Evolutionary conservation across 2,113 vertebrate genomes (phyloP).

Genomic region (Calyptomena viridis): DNA sequence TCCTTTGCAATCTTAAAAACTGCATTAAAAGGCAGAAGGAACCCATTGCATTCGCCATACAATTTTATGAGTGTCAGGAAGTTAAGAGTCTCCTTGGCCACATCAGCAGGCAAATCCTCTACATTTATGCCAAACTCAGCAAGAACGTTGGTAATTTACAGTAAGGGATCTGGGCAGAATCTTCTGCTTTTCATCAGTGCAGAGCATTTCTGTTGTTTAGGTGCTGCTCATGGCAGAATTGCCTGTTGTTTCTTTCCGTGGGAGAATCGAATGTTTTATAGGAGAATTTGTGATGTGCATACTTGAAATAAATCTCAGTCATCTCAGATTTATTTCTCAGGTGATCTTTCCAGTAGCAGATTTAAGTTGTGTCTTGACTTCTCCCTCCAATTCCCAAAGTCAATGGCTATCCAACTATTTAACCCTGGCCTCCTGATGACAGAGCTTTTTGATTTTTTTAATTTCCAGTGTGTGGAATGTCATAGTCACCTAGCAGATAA

Average conservation of each 20-base stretch:
- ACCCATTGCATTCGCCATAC: background rate
- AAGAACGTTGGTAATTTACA: background rate
- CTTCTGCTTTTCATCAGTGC: slow-evolving; percentile 42
- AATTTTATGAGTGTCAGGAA: slow-evolving; percentile 49
- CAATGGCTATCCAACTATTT: background rate
- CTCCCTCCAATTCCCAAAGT: background rate
- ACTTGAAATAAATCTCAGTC: background rate
- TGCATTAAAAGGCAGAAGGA: background rate
- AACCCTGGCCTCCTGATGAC: background rate
- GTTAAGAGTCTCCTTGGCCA: slow-evolving; percentile 24
- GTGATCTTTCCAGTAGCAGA: background rate
- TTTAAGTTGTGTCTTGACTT: background rate
- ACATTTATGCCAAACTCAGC: background rate
- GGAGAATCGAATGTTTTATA: background rate
- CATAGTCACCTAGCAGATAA: background rate
- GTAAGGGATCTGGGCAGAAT: background rate
- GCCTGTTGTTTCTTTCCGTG: background rate
- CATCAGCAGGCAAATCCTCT: background rate
- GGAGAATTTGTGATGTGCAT: slow-evolving; percentile 34
- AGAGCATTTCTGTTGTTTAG: slow-evolving; percentile 44
- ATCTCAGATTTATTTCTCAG: slow-evolving; percentile 21
- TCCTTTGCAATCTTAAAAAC: slow-evolving; percentile 30
- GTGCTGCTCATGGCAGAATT: background rate
- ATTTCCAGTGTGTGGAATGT: background rate
- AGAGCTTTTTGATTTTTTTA: background rate